phyloP scores from a whole-genome alignment of 37 sponge, comb jelly and placozoan species.

The Aplysina aerophoba region DNA sequence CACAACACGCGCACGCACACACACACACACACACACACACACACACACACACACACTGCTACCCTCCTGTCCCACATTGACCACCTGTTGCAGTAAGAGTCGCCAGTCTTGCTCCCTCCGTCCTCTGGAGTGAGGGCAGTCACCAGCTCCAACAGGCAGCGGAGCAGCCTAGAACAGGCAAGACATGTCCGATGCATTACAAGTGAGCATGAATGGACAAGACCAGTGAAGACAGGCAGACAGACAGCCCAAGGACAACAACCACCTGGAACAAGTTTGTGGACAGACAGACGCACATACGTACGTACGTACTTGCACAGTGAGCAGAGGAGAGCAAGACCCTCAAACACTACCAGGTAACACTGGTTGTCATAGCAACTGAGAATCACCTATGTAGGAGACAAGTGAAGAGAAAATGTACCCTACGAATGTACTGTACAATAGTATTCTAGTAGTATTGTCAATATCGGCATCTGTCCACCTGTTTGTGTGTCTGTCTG shows the following conservation, averaged over 20 bases:
- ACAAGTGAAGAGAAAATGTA: not conserved
- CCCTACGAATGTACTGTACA: not conserved
- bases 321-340: slow-evolving; percentile 58
- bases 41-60: not conserved
- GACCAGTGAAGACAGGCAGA: too few relatives aligned
- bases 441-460: not conserved
- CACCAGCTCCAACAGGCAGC: not conserved
- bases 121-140: not conserved
- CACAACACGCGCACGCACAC: slow-evolving; percentile 27
- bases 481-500: too few relatives aligned
- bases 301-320: slow-evolving; percentile 42
- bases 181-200: not conserved
- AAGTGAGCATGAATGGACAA: too few relatives aligned
- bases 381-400: slow-evolving; percentile 25
- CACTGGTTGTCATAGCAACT: slow-evolving; percentile 74
- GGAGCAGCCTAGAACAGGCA: not conserved
- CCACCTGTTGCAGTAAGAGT: not conserved
- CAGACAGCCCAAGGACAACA: too few relatives aligned
- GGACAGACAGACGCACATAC: too few relatives aligned
- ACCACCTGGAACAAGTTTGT: too few relatives aligned
- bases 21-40: slow-evolving; percentile 5
- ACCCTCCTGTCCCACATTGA: not conserved
- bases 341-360: slow-evolving; percentile 79
- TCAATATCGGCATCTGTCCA: too few relatives aligned
- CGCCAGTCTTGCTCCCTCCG: not conserved